Base-by-base conservation (phyloP, 2,797 vertebrate species). In the Alosa sapidissima region DNA sequence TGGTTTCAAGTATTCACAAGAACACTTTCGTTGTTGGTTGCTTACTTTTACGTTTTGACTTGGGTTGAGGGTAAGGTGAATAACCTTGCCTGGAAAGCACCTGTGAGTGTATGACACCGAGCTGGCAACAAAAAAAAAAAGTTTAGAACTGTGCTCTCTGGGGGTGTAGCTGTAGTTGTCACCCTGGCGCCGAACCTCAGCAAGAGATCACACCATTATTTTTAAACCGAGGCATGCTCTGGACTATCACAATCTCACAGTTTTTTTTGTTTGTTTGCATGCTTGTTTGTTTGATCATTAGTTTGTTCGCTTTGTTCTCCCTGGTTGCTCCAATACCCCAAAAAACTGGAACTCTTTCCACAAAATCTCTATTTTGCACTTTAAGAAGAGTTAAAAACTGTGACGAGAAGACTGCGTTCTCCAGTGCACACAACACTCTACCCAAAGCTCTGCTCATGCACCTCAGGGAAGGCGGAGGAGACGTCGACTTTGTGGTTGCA, bases 51-150 rank as follows among this genome's bases (percentile, higher is more conserved):
- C 16, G 13, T 41, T 45, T 75, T 75, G 68, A 33, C 33, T 75
- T 19, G 5, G 41, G 41, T 47, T 14, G 47, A 75, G 11, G 33
- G 33, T 16, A 78, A 78, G 13, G 16, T 19, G 6, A 72, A 72
- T 5, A 72, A 72, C 28, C 54, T 33, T 36, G 13, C 33, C 72
- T 54, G 60, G 52, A 54, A 82, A 82, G 58, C 65, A 72, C 48
- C 88, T 68, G 51, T 62, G 82, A 88, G 88, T 90, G 85, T 88
- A 89, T 88, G 84, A 24, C 24, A 65, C 62, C 4, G 10, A 14
- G 58, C 7, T 24, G 8, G 1, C 6, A 62, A 62, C 9, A 24
- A 68, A 33, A 33, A 68, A 14, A 3, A 36, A 0, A 19, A 14
- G 14, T 41, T 47, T 47, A 45, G 7, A 47, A 36, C 19, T n/a